Percentiles rank a stretch among this genome's conserved stretches.
Evolutionary conservation across 2,888 invertebrate genomes (phyloP).

Genomic region (Drosophila prostipennis): DNA sequence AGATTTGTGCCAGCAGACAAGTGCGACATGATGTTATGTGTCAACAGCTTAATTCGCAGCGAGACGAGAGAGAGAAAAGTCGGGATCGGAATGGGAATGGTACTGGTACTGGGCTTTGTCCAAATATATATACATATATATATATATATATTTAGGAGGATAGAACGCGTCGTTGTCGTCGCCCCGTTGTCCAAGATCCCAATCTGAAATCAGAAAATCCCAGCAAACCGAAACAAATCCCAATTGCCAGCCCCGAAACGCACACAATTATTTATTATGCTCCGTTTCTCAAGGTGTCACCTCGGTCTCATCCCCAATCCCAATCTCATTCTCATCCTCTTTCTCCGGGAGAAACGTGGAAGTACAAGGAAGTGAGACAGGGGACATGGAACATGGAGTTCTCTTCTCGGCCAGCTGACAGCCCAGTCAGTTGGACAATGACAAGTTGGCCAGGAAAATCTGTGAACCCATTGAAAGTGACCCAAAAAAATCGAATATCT

Average conservation of each 20-base stretch:
- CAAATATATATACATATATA: background rate
- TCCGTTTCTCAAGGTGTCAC: conserved; percentile 14
- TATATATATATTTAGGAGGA: background rate
- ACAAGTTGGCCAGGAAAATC: background rate
- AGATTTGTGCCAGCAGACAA: conserved; percentile 80
- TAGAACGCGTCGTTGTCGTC: conserved; percentile 29
- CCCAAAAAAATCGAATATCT: background rate
- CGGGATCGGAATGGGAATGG: background rate
- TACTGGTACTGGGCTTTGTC: background rate
- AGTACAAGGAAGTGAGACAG: background rate
- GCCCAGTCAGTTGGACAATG: conserved; percentile 2
- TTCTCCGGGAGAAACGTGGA: background rate
- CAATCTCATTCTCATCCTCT: background rate
- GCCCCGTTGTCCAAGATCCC: conserved; percentile 10
- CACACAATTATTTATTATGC: conserved; percentile 43
- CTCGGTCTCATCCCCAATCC: background rate
- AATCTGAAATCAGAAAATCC: conserved; percentile 11
- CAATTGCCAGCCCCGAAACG: conserved; percentile 30
- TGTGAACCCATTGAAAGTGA: background rate
- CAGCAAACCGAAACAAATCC: conserved; percentile 7
- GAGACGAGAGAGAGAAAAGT: conserved; percentile 51
- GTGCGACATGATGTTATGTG: conserved; percentile 84
- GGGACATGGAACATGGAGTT: conserved; percentile 14
- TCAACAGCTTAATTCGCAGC: conserved; percentile 84
- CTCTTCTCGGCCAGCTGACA: conserved; percentile 3